A percentile compares a stretch with the other conserved stretches of the same genome.
Evolutionary conservation across 2,113 vertebrate genomes (phyloP).

Genomic region (Myrmophylax atrothorax): DNA sequence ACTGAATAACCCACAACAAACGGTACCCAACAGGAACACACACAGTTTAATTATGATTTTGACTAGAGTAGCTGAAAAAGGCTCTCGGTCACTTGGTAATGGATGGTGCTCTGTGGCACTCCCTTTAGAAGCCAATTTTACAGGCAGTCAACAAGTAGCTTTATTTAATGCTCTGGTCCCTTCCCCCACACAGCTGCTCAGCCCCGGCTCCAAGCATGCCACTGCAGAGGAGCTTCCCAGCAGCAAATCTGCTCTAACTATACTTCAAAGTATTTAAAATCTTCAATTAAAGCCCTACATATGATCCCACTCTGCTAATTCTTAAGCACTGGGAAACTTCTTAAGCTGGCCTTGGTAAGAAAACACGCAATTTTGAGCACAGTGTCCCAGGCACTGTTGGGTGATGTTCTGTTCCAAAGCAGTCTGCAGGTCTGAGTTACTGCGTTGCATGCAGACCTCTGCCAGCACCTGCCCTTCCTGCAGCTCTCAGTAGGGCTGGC

Average conservation of each 20-base stretch:
- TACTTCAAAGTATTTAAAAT: neutral
- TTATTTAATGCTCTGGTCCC: constrained; percentile 39
- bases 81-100: neutral
- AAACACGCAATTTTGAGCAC: neutral
- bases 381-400: neutral
- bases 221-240: neutral
- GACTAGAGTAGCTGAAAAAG: neutral
- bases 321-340: neutral
- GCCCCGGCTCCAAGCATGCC: neutral
- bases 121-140: constrained; percentile 37
- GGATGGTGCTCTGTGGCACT: neutral
- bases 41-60: neutral
- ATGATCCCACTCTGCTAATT: neutral
- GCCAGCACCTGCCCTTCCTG: neutral
- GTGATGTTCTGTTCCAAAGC: neutral
- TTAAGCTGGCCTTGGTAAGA: neutral
- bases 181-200: constrained; percentile 48
- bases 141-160: constrained; percentile 49
- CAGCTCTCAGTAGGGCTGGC: neutral
- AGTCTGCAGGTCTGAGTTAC: neutral
- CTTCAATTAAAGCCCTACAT: neutral
- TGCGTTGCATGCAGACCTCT: neutral
- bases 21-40: neutral
- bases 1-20: neutral
- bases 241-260: neutral